Evolutionary conservation across 2,888 invertebrate species (phyloP), one percentile per base, ranked within the genome.

Genomic region (Parasteatoda lunata): DNA sequence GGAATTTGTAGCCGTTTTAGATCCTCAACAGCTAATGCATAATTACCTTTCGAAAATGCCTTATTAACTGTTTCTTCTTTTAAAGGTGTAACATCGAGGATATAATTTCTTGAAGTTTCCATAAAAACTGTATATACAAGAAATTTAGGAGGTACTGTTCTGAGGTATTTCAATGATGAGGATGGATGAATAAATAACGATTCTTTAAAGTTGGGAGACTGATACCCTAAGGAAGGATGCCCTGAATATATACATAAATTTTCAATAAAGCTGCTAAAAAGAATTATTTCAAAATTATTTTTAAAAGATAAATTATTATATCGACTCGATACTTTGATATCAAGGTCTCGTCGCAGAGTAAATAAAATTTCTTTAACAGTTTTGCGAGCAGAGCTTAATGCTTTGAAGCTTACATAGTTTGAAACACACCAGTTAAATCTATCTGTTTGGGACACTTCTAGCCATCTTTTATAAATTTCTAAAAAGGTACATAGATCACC

Each of bases 351-450:
- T 11, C 64, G 69, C 30, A 88, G 71, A 68, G 70, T 65, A 5
- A 79, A 68, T 8, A 83, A 49, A 48, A 84, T 81, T 79, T 90
- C 89, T 45, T 82, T 54, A 11, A 81, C 68, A 45, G 80, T 84
- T 45, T 81, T 77, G 30, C 65, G 79, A 5, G 90, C 90, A 5
- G 89, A 89, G 45, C 89, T 90, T 85, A 92, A 90, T 7, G 91
- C 89, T 89, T 91, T 92, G 9, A 90, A 91, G 88, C 92, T 92
- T 47, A 92, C 89, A 80, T 89, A 90, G 85, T 92, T 91, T 45
- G 89, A 81, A 52, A 89, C 86, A 88, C 91, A 91, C 91, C 91
- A 92, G 30, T 89, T 88, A 6, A 89, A 89, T 81, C 90, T 91
- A 11, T 88, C 72, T 51, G 88, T 89, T 75, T 89, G 90, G 5